Evolutionary conservation across 2,888 invertebrate species (phyloP).

Genomic region (Caenorhabditis auriculariae): DNA sequence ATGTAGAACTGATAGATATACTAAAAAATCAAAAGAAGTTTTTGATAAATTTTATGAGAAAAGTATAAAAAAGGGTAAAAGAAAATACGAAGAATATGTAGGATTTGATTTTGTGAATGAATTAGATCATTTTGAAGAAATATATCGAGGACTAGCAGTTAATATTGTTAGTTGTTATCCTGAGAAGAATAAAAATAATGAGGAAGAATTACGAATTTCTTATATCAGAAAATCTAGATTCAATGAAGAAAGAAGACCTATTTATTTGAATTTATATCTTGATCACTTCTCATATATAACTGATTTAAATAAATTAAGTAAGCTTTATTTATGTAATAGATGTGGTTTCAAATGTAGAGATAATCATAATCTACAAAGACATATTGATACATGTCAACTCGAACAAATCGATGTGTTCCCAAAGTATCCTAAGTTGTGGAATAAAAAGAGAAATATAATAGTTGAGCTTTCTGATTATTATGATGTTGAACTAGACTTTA

Average conservation of each 20-base stretch:
- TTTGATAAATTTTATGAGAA: slow-evolving; percentile 15
- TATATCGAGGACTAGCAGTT: slow-evolving; percentile 6
- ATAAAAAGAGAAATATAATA: slow-evolving; percentile 19
- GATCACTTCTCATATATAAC: slow-evolving; percentile 20
- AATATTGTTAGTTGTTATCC: slow-evolving; percentile 18
- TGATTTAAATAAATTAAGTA: slow-evolving; percentile 11
- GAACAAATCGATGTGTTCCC: slow-evolving; percentile 14
- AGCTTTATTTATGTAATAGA: slow-evolving; percentile 13
- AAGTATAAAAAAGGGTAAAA: no score
- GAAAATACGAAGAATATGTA: slow-evolving; percentile 5
- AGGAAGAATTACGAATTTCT: slow-evolving; percentile 5
- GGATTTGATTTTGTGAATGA: slow-evolving; percentile 17
- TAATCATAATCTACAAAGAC: slow-evolving; percentile 9
- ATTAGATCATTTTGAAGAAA: slow-evolving; percentile 12
- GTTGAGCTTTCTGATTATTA: slow-evolving; percentile 18
- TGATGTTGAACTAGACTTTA: slow-evolving; percentile 21
- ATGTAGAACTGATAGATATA: slow-evolving; percentile 11
- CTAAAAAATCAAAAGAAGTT: slow-evolving; percentile 6
- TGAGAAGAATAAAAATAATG: no score
- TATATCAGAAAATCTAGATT: slow-evolving; percentile 15
- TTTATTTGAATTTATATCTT: slow-evolving; percentile 19
- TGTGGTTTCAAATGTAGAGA: slow-evolving; percentile 15
- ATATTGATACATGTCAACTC: slow-evolving; percentile 14
- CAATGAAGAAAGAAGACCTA: slow-evolving; percentile 14
- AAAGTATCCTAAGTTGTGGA: slow-evolving; percentile 17